phyloP scores from a whole-genome alignment of 53 echinoderm and acorn worm species.

The Hippasteria phrygiana region DNA sequence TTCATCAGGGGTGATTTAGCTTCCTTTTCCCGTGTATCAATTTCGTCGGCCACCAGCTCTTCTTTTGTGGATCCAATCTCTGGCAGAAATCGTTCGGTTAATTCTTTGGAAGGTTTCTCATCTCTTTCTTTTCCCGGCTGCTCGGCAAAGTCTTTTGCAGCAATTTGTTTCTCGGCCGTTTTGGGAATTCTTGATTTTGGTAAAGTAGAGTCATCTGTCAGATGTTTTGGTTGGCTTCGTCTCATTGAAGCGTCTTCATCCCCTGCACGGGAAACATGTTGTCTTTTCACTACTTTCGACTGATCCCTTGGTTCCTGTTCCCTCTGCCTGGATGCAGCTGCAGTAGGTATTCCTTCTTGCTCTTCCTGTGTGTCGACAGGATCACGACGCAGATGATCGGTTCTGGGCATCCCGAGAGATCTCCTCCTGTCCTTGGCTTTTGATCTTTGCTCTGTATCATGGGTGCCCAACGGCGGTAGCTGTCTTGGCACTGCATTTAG shows the following conservation, averaged over 20 bases:
- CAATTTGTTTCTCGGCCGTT: neutral
- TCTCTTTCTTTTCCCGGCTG: neutral
- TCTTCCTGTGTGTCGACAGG: neutral
- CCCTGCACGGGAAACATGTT: neutral
- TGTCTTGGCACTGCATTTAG: conserved; percentile 5
- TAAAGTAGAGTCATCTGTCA: neutral
- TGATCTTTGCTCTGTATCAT: conserved; percentile 38
- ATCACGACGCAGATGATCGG: neutral
- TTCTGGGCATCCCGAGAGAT: conserved; percentile 23
- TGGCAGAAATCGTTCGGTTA: conserved; percentile 10
- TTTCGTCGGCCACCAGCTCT: neutral
- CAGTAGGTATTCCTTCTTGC: neutral
- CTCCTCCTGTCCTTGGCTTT: conserved; percentile 28
- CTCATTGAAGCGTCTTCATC: neutral
- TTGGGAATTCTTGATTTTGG: neutral
- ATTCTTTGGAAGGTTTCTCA: neutral
- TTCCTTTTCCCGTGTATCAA: neutral
- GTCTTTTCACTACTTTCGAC: neutral
- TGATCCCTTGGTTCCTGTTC: neutral
- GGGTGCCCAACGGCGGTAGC: conserved; percentile 15
- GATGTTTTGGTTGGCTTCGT: neutral
- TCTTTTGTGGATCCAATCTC: neutral
- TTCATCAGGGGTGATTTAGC: conserved; percentile 59
- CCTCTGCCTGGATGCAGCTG: neutral
- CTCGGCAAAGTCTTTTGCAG: neutral